Conservation (phyloP, 1,140 invertebrate genomes). For the Rhynchophorus ferrugineus region DNA sequence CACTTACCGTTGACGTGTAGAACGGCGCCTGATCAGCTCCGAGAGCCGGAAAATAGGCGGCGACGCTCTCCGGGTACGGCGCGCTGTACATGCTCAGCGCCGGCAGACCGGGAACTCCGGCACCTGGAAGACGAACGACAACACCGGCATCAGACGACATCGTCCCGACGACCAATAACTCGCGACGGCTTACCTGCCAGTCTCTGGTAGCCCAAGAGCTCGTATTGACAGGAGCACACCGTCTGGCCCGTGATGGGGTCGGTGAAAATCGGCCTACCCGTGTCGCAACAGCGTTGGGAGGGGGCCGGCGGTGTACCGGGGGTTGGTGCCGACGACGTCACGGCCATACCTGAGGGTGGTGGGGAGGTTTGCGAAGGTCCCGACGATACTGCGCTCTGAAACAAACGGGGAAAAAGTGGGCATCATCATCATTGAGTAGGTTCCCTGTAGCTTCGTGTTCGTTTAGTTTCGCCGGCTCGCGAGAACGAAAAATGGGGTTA, state of each 20-base stretch:
- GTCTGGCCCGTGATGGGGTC: slow-evolving; percentile 88
- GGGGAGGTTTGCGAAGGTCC: slow-evolving; percentile 46
- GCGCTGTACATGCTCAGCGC: slow-evolving; percentile 67
- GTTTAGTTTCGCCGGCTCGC: too few species aligned
- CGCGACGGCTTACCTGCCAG: slow-evolving; percentile 47
- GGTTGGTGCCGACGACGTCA: slow-evolving; percentile 49
- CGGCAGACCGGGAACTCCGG: slow-evolving; percentile 48
- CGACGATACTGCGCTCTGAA: slow-evolving; percentile 44
- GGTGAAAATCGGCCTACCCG: slow-evolving; percentile 81
- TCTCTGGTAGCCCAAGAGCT: slow-evolving; percentile 71
- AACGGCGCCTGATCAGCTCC: slow-evolving; percentile 74
- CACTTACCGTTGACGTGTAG: slow-evolving; percentile 72
- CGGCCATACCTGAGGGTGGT: slow-evolving; percentile 47
- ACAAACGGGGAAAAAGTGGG: slow-evolving; percentile 9
- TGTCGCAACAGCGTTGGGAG: slow-evolving; percentile 76
- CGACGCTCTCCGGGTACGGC: slow-evolving; percentile 68
- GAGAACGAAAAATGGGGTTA: too few species aligned
- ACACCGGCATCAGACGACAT: too few species aligned
- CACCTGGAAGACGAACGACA: too few species aligned
- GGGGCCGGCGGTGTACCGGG: slow-evolving; percentile 41
- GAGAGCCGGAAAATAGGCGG: slow-evolving; percentile 72
- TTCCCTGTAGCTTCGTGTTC: too few species aligned
- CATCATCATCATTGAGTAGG: too few species aligned
- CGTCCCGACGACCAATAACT: too few species aligned
- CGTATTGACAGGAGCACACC: slow-evolving; percentile 87